phyloP scores from a whole-genome alignment of 1,140 invertebrate species.

The Eupristina koningsbergeri region DNA sequence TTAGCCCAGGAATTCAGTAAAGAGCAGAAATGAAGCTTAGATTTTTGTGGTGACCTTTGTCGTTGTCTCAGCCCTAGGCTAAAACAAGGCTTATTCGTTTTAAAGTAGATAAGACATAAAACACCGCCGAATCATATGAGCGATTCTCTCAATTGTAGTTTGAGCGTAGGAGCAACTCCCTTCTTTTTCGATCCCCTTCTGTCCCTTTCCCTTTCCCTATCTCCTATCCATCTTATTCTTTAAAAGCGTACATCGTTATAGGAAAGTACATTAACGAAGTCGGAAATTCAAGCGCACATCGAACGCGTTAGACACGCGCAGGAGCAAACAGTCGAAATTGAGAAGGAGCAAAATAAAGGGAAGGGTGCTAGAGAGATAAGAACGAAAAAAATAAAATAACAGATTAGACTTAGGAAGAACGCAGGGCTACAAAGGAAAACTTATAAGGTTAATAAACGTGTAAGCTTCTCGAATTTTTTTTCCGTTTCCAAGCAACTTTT shows the following conservation, averaged over 20 bases:
- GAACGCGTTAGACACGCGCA: too few relatives aligned
- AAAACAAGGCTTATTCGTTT: background rate
- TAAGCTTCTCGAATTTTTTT: slow-evolving; percentile 24
- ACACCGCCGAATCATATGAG: background rate
- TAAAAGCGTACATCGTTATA: background rate
- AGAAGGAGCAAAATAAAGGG: background rate
- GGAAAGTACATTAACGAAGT: background rate
- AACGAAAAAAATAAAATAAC: slow-evolving; percentile 11
- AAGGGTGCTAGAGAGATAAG: slow-evolving; percentile 4
- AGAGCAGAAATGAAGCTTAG: background rate
- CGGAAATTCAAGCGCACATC: background rate
- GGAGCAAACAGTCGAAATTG: background rate
- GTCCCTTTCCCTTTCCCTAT: background rate
- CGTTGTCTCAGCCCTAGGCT: background rate
- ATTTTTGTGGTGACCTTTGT: background rate
- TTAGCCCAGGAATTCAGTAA: background rate
- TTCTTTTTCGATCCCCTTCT: background rate
- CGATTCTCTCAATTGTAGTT: slow-evolving; percentile 20
- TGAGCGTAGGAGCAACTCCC: background rate
- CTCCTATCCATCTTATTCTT: background rate
- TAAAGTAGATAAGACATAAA: slow-evolving; percentile 14
- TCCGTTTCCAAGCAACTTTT: background rate
- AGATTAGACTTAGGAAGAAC: slow-evolving; percentile 20
- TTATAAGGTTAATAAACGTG: background rate
- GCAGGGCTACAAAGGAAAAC: background rate